Evolutionary conservation across 2,113 vertebrate genomes (phyloP).

Genomic region (Campylomormyrus tamandua): DNA sequence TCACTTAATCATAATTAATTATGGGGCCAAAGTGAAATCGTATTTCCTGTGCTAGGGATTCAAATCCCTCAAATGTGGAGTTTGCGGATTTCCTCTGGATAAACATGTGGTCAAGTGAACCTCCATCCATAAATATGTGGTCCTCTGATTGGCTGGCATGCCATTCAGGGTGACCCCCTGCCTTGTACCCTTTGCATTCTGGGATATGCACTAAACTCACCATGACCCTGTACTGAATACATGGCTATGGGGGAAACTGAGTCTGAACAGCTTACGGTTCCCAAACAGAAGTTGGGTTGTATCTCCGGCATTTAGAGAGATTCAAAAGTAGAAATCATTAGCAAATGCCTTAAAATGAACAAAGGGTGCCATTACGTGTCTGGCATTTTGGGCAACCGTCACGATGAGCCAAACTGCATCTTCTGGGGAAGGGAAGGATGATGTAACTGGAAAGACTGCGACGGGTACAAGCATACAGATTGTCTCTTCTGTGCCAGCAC

Average conservation of each 20-base stretch:
- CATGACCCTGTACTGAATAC: background rate
- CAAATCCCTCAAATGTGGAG: background rate
- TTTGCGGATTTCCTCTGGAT: background rate
- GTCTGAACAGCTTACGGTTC: background rate
- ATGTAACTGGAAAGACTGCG: background rate
- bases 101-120: background rate
- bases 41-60: background rate
- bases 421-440: background rate
- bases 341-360: background rate
- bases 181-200: background rate
- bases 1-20: background rate
- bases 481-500: conserved; percentile 10
- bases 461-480: background rate
- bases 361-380: background rate
- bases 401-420: background rate
- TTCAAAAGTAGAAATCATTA: background rate
- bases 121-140: background rate
- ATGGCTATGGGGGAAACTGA: background rate
- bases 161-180: background rate
- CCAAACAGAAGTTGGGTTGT: background rate
- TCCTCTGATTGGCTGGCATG: background rate
- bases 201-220: background rate
- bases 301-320: background rate
- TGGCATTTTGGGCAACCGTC: background rate
- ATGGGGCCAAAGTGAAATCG: background rate